Evolutionary conservation across 1,140 invertebrate species (phyloP).

Genomic region (Leptoteleia sp.): DNA sequence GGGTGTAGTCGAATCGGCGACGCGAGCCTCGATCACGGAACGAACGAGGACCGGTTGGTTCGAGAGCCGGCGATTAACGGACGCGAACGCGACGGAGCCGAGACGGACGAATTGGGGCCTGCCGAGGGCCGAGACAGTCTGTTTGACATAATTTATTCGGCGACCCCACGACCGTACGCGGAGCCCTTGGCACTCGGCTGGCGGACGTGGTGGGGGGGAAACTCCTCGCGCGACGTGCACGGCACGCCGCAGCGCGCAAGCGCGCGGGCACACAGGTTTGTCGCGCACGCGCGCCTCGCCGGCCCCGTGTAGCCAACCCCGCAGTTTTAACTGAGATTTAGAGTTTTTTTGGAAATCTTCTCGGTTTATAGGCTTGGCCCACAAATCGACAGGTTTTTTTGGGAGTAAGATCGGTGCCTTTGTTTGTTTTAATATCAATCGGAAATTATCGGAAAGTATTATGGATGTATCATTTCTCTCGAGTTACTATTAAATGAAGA

Average conservation of each 20-base stretch:
- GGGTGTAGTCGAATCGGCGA: slow-evolving; percentile 10
- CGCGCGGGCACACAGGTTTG: neutral
- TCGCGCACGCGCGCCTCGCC: slow-evolving; percentile 10
- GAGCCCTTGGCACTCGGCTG: slow-evolving; percentile 55
- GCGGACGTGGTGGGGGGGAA: slow-evolving; percentile 43
- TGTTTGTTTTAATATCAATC: too few species aligned
- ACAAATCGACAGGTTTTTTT: too few species aligned
- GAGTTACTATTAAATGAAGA: too few species aligned
- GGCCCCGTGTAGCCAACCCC: too few species aligned
- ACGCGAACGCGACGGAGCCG: slow-evolving; percentile 14
- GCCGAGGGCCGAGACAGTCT: slow-evolving; percentile 51
- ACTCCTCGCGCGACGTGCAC: slow-evolving; percentile 11
- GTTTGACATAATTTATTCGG: slow-evolving; percentile 75
- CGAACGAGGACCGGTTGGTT: slow-evolving; percentile 19
- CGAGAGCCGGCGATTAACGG: slow-evolving; percentile 36
- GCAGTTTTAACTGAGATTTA: too few species aligned
- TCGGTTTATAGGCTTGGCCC: too few species aligned
- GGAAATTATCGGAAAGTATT: too few species aligned
- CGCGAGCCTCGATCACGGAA: neutral
- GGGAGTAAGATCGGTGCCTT: too few species aligned
- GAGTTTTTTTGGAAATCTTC: too few species aligned
- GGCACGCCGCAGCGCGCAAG: too few species aligned
- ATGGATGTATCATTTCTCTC: too few species aligned
- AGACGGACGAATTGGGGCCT: slow-evolving; percentile 37
- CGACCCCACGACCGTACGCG: slow-evolving; percentile 69